Conservation (phyloP, 2,888 invertebrate species). For the Pristionchus exspectatus region DNA sequence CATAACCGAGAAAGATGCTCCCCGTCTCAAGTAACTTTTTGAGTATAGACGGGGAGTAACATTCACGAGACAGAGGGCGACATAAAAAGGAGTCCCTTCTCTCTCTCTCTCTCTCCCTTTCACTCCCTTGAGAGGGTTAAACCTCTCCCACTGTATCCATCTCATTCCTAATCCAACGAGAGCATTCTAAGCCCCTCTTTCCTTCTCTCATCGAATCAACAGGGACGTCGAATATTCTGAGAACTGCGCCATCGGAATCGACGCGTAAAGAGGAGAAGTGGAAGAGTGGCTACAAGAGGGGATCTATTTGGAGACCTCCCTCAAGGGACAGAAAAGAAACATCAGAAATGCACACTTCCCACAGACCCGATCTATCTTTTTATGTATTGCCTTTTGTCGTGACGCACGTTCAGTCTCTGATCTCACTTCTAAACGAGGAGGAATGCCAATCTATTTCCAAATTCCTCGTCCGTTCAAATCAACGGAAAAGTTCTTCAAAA, state of each 20-base stretch:
- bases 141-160: slow-evolving; percentile 29
- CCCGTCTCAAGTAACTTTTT: not conserved
- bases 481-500: too few species aligned
- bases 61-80: not conserved
- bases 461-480: not conserved
- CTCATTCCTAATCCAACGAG: slow-evolving; percentile 24
- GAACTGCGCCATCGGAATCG: not conserved
- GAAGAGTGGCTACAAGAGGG: not conserved
- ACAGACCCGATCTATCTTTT: not conserved
- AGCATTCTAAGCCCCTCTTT: not conserved
- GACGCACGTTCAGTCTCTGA: slow-evolving; percentile 13
- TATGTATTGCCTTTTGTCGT: not conserved
- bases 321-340: not conserved
- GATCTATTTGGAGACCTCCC: not conserved
- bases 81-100: not conserved
- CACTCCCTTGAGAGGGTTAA: not conserved
- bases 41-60: not conserved
- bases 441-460: not conserved
- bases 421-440: not conserved
- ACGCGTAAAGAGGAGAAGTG: not conserved
- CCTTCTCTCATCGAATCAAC: not conserved
- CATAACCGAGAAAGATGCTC: not conserved
- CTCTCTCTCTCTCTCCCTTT: not conserved
- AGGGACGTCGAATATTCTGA: not conserved
- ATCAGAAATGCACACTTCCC: slow-evolving; percentile 33